Evolutionary conservation across 2,797 vertebrate species (phyloP).

Genomic region (Pipistrellus kuhlii): DNA sequence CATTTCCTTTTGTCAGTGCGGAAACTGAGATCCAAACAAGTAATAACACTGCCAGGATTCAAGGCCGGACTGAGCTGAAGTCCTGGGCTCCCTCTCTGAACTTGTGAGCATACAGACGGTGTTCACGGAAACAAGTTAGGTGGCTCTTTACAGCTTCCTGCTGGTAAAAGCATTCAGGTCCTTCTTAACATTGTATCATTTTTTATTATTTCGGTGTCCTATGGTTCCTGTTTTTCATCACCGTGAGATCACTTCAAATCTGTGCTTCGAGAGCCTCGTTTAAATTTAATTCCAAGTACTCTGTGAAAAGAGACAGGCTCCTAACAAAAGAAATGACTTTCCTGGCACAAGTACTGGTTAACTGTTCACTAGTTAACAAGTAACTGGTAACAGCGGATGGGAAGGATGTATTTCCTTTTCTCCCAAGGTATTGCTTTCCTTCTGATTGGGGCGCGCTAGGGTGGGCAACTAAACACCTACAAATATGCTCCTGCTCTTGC

Average conservation of each 20-base stretch:
- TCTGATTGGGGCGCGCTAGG: not conserved
- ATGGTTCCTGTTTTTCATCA: not conserved
- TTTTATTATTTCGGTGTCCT: not conserved
- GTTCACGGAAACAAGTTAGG: not conserved
- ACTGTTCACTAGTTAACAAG: not conserved
- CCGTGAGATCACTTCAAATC: slow-evolving; percentile 30
- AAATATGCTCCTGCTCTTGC: not conserved
- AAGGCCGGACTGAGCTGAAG: not conserved
- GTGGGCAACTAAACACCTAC: not conserved
- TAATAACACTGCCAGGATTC: not conserved
- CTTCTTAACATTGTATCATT: not conserved
- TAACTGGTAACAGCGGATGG: not conserved
- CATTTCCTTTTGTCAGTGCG: not conserved
- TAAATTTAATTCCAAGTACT: slow-evolving; percentile 33
- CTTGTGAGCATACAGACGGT: not conserved
- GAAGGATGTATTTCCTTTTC: not conserved
- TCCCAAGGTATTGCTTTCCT: not conserved
- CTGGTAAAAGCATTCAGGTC: not conserved
- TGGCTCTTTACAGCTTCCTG: not conserved
- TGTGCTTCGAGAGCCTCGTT: not conserved
- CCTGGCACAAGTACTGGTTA: not conserved
- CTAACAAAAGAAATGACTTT: not conserved
- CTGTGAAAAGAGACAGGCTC: not conserved
- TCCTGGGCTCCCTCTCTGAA: not conserved
- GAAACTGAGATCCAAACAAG: slow-evolving; percentile 2